Percentiles rank a stretch among this genome's conserved stretches.
These are phyloP conservation scores for Dynastes maya DNA, from an alignment of 2,888 invertebrate species.

Conservation along the genomic window DNA sequence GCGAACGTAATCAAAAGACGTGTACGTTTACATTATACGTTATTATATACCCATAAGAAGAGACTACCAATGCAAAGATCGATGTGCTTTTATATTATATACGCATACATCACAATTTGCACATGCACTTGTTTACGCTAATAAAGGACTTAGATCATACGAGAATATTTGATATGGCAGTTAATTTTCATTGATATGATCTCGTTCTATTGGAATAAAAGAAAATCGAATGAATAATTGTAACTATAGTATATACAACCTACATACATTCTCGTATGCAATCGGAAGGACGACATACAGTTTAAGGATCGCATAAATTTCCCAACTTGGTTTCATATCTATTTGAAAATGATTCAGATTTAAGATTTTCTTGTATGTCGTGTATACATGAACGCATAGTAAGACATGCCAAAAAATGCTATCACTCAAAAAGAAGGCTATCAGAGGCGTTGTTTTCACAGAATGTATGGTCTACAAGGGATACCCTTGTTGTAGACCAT, in stretches of 20 bases:
- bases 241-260: not conserved
- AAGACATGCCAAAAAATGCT: no score
- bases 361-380: no score
- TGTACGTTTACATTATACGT: not conserved
- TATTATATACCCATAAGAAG: not conserved
- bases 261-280: not conserved
- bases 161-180: not conserved
- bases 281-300: not conserved
- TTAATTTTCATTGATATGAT: not conserved
- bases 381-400: no score
- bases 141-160: constrained; percentile 1
- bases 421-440: no score
- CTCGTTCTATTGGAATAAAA: constrained; percentile 6
- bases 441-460: no score
- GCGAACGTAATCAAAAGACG: not conserved
- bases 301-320: constrained; percentile 11
- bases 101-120: not conserved
- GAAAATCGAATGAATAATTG: constrained; percentile 18
- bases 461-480: no score
- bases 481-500: no score
- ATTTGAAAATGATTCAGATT: no score
- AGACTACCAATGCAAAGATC: not conserved
- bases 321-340: not conserved
- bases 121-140: not conserved
- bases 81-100: not conserved